Evolutionary conservation across 2,113 vertebrate species (phyloP), one percentile per base, ranked within the genome.

Genomic region (Xyrauchen texanus): DNA sequence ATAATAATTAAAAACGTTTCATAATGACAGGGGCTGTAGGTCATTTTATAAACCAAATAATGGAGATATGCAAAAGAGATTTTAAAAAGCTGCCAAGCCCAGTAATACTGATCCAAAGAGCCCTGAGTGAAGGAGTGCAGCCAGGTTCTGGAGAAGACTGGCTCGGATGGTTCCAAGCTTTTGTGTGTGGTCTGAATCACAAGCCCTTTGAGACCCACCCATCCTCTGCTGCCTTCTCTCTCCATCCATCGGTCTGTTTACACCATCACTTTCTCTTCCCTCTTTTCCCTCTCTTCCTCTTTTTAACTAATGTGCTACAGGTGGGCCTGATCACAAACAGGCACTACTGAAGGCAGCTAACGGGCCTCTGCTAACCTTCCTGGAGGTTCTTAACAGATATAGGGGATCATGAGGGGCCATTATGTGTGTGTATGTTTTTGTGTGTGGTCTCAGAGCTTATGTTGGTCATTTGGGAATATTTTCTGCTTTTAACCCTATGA

Each of bases 151-250:
- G 55, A 58, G n/a, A 70, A 71, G 53, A 13, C 21, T 53, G 49
- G 63, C 63, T 75, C 13, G 4, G 80, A 70, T 16, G 61, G 51
- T 62, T 74, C 57, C 71, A 65, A 13, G 34, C 8, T 58, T 61
- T 76, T 79, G 79, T 82, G 80, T 79, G 76, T 82, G 83, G 80
- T 84, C 76, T 71, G 16, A 70, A 66, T 81, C 66, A 79, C 61
- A 65, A 79, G 61, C 42, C 83, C 83, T 62, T 49, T 7, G 64
- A 71, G 83, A 76, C 67, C 8, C 44, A 58, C 55, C 67, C 66
- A 69, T 53, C 62, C 64, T 64, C 58, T 60, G 64, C 45, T 78
- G 53, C 52, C 80, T 65, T 47, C 51, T 65, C 7, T 45, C 62
- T 69, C 69, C 49, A 49, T 78, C 67, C 34, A 15, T 67, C 21